These are phyloP conservation scores for Ostrea denselamellosa DNA, from an alignment of 1,140 invertebrate genomes.

Conservation along the genomic window DNA sequence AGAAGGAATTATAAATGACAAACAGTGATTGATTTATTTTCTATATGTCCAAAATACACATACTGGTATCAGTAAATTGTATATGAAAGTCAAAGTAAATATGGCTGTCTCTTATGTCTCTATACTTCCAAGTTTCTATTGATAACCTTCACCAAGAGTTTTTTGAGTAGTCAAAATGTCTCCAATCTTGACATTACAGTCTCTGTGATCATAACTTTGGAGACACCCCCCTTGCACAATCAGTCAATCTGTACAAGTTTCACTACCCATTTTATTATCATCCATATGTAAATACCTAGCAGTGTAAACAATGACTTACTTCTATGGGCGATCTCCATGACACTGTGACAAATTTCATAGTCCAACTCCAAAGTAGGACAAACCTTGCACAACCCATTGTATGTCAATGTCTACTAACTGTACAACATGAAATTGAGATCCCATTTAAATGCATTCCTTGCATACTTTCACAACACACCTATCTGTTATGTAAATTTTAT, in stretches of 20 bases:
- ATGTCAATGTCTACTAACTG: background rate
- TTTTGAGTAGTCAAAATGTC: background rate
- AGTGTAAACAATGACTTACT: background rate
- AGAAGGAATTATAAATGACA: constrained; percentile 13
- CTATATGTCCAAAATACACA: background rate
- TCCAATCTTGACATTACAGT: background rate
- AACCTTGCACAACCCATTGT: background rate
- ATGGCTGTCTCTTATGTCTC: background rate
- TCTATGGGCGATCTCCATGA: background rate
- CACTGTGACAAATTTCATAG: background rate
- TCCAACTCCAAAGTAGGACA: constrained; percentile 6
- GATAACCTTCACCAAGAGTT: background rate
- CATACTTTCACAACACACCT: background rate
- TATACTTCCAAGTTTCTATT: background rate
- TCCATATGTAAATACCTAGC: background rate
- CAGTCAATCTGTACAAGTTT: background rate
- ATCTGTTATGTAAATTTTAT: constrained; percentile 1
- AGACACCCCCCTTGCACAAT: constrained; percentile 13
- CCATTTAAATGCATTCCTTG: constrained; percentile 17
- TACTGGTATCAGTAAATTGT: background rate
- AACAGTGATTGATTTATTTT: constrained; percentile 21
- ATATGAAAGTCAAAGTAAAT: constrained; percentile 6
- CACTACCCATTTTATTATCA: constrained; percentile 8
- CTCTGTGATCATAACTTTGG: background rate
- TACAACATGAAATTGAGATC: background rate